Evolutionary conservation across 1,140 invertebrate genomes (phyloP).

Genomic region (Xylocopa sonorina): DNA sequence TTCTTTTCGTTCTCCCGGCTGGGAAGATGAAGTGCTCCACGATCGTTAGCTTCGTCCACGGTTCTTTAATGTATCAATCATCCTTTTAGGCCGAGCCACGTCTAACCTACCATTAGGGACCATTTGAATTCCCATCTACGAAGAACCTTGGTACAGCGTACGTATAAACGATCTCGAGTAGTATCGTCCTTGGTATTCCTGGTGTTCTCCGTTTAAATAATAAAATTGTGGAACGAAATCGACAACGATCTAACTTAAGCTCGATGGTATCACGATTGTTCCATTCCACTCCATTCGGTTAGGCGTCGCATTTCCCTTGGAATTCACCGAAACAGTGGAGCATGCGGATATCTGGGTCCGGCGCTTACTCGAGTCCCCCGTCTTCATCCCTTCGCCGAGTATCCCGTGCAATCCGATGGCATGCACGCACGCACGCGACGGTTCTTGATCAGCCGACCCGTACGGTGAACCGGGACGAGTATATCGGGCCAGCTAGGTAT

Average conservation of each 20-base stretch:
- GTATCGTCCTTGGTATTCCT: not conserved
- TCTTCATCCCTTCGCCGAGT: too few species aligned
- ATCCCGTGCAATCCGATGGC: slow-evolving; percentile 7
- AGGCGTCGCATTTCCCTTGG: not conserved
- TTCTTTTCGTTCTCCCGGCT: slow-evolving; percentile 26
- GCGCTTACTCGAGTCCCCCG: not conserved
- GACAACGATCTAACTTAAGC: too few species aligned
- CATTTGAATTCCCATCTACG: not conserved
- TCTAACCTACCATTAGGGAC: slow-evolving; percentile 9
- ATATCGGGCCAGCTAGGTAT: slow-evolving; percentile 22
- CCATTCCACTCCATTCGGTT: too few species aligned
- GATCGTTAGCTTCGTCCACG: slow-evolving; percentile 18
- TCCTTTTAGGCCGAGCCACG: not conserved
- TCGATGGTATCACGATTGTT: too few species aligned
- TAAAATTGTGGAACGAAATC: too few species aligned
- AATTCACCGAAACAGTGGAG: not conserved
- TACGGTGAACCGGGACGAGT: slow-evolving; percentile 34
- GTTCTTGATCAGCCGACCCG: slow-evolving; percentile 23
- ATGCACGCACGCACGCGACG: slow-evolving; percentile 13
- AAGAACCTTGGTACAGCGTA: not conserved
- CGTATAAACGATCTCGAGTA: too few species aligned
- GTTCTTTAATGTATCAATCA: slow-evolving; percentile 15
- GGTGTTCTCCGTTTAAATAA: too few species aligned
- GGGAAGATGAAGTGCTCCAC: not conserved
- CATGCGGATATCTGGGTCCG: not conserved